phyloP scores from a whole-genome alignment of 2,113 vertebrate genomes.

The Leptobrachium ailaonicum region DNA sequence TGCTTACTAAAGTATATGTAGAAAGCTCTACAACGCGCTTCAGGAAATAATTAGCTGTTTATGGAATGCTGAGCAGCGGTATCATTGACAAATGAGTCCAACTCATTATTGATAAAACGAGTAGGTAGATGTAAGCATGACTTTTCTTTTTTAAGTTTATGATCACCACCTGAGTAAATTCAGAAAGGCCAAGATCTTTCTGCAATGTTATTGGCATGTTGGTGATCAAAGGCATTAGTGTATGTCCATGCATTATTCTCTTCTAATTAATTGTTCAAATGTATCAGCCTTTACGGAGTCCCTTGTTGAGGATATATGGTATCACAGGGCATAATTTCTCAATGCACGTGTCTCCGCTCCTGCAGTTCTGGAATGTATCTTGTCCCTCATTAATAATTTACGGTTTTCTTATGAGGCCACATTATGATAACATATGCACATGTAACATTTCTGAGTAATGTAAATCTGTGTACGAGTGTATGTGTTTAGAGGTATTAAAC shows the following conservation, averaged over 20 bases:
- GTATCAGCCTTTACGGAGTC: not conserved
- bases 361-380: not conserved
- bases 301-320: not conserved
- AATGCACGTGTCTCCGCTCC: not conserved
- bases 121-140: slow-evolving; percentile 10
- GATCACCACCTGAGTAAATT: slow-evolving; percentile 27
- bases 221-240: slow-evolving; percentile 27
- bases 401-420: not conserved
- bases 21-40: slow-evolving; percentile 22
- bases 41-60: slow-evolving; percentile 35
- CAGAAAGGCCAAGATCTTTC: slow-evolving; percentile 22
- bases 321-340: slow-evolving; percentile 5
- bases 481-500: too few relatives aligned
- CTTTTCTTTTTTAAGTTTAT: slow-evolving; percentile 11
- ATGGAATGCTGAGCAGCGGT: slow-evolving; percentile 19
- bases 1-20: slow-evolving; percentile 32
- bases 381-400: not conserved
- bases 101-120: slow-evolving; percentile 29
- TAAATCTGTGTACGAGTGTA: too few relatives aligned
- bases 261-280: slow-evolving; percentile 18
- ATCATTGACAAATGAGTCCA: slow-evolving; percentile 8
- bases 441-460: not conserved
- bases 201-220: slow-evolving; percentile 25
- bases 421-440: not conserved
- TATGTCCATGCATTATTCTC: slow-evolving; percentile 31